Base-by-base conservation (phyloP, 2,113 vertebrate genomes). In the Nothobranchius kuhntae region DNA sequence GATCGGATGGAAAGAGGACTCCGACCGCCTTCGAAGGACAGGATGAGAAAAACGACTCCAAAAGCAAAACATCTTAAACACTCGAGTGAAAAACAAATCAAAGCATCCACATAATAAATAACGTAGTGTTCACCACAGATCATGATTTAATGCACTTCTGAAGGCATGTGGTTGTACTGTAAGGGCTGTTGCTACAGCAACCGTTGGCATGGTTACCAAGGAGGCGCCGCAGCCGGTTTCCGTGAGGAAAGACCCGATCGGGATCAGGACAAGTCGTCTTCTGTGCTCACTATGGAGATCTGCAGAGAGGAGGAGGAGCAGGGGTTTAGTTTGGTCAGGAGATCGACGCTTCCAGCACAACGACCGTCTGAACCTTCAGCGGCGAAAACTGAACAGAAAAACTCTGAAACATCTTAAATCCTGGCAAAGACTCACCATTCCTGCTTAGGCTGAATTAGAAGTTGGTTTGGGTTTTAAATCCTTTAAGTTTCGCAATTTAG, bases 251-350 rank as follows among this genome's bases (percentile, higher is more conserved):
- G 36, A 58, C 40, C 38, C 7, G 79, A 86, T 98, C 94, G 98
- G 2, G 88, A 86, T 98, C 94, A 98, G 2, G 88, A 93, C 73
- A 96, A 89, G 85, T 99, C 98, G 13, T 99, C 98, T 2, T 99
- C 97, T 91, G 97, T 98, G 92, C 96, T 99, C 77, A 99, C 98
- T 78, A 99, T 93, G 0, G 98, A 98, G 90, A 99, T 98, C 98
- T 99, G 93, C 47, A 75, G 58, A 56, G 52, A 40, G 51, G 60
- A 48, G 17, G 15, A 5, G 17, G n/a, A 45, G 36, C 26, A 14
- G 50, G 6, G 4, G 1, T 40, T 40, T 40, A 40, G 38, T 40
- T 40, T 40, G 30, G 4, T 30, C 30, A 40, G 9, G 38, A 40
- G 38, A 3, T 30, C 30, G 30, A 30, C 30, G 30, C 30, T 30